A percentile compares a stretch with the other conserved stretches of the same genome.
Conservation (phyloP, 2,113 vertebrate genomes). For the Bubo blakistoni region DNA sequence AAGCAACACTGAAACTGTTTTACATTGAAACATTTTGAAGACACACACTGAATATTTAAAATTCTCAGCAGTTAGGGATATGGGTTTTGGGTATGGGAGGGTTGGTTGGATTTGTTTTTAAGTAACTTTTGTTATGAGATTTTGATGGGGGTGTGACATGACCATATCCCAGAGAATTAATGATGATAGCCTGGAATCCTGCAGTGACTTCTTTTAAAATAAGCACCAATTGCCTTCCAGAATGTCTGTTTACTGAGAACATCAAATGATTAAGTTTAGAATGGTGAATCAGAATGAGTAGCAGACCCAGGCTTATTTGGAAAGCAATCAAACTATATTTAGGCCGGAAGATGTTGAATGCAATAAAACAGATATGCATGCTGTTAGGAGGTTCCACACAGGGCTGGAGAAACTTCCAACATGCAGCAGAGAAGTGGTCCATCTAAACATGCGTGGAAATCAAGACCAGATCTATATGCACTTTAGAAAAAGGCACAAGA, state of each 20-base stretch:
- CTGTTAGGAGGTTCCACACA: background rate
- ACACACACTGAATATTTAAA: background rate
- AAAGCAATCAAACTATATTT: constrained; percentile 4
- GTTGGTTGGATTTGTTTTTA: background rate
- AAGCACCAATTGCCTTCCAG: background rate
- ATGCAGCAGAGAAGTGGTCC: background rate
- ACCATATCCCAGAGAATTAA: background rate
- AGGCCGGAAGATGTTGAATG: background rate
- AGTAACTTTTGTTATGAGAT: background rate
- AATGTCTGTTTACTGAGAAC: constrained; percentile 24
- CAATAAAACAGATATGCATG: background rate
- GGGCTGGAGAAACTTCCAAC: background rate
- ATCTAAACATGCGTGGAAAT: background rate
- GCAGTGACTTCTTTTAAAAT: background rate
- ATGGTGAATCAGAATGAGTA: constrained; percentile 37
- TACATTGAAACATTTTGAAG: background rate
- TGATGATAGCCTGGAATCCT: background rate
- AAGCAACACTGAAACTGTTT: background rate
- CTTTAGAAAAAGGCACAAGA: background rate
- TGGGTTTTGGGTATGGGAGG: background rate
- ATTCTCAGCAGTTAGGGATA: background rate
- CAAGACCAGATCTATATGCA: background rate
- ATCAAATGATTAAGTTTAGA: constrained; percentile 19
- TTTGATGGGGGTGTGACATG: background rate
- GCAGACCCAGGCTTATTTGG: constrained; percentile 1